These are phyloP conservation scores for Heteronetta atricapilla DNA, from an alignment of 2,113 vertebrate species.

Conservation along the genomic window DNA sequence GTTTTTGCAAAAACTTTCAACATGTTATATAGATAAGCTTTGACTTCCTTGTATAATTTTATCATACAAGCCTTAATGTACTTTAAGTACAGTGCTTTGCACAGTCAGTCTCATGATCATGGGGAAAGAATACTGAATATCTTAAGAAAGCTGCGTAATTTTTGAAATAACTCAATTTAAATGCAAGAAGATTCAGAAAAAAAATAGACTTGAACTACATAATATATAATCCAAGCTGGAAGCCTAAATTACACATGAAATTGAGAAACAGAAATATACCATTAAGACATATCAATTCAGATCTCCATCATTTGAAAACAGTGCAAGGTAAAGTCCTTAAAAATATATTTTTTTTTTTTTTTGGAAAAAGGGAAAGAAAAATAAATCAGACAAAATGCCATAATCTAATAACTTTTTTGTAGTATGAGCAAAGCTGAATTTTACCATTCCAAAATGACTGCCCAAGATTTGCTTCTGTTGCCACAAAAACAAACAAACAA, in stretches of 20 bases:
- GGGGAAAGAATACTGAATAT: not conserved
- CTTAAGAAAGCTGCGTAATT: not conserved
- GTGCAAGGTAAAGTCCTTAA: not conserved
- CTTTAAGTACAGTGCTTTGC: not conserved
- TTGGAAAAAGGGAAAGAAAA: not conserved
- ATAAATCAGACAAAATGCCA: not conserved
- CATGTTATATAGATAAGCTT: not conserved
- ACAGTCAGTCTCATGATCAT: not conserved
- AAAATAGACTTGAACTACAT: not conserved
- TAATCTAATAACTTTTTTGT: not conserved
- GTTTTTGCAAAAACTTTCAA: not conserved
- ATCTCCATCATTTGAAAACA: not conserved
- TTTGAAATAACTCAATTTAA: not conserved
- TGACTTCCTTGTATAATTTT: not conserved
- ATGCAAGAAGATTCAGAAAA: not conserved
- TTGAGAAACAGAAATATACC: not conserved
- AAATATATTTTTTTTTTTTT: not conserved
- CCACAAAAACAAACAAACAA: not conserved
- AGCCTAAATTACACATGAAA: not conserved
- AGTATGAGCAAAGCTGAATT: not conserved
- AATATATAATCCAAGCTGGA: not conserved
- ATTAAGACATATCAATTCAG: not conserved
- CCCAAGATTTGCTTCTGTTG: not conserved
- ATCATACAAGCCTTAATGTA: no score
- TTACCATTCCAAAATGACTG: not conserved